Base-by-base conservation (phyloP, 2,888 invertebrate genomes). In the Boloria selene region DNA sequence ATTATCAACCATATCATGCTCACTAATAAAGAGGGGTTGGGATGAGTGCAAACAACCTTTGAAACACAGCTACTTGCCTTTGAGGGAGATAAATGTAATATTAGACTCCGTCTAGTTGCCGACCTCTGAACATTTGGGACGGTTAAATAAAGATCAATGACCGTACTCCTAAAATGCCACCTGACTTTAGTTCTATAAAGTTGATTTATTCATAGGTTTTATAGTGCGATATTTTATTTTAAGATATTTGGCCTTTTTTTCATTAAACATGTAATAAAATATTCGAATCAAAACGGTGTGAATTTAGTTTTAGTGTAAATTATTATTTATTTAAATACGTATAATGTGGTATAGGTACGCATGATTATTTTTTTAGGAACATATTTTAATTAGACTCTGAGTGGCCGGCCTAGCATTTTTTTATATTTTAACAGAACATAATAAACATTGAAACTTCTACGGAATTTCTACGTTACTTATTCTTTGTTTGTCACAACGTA, bases 81-180 rank as follows among this genome's bases (percentile, higher is more conserved):
- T 49, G 70, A 79, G 81, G 77, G 72, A 79, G 80, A 80, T 82
- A 81, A 83, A 77, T 73, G 72, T 75, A 76, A 81, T 82, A 62
- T 64, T 52, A 77, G 77, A 74, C 75, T 80, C 80, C 79, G 72
- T 79, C 79, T 79, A 76, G 77, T 76, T 75, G 72, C 61, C 72
- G 75, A 74, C 75, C 75, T 77, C 72, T 67, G 67, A 76, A 70
- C 66, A 70, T 72, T 70, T 62, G 74, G 76, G 78, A 75, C 73
- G 77, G 74, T 78, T 80, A 83, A 88, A 88, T 85, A 84, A 84
- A 85, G 88, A 88, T 86, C 86, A 86, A 87, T 80, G 84, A 79
- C 83, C 84, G 80, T 75, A 81, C 84, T 82, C 79, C 74, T 74
- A 77, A 65, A 71, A 63, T 76, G 68, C 77, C 81, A 81, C 80